These are phyloP conservation scores for Myotis vivesi DNA, from an alignment of 2,797 vertebrate species.

Conservation along the genomic window DNA sequence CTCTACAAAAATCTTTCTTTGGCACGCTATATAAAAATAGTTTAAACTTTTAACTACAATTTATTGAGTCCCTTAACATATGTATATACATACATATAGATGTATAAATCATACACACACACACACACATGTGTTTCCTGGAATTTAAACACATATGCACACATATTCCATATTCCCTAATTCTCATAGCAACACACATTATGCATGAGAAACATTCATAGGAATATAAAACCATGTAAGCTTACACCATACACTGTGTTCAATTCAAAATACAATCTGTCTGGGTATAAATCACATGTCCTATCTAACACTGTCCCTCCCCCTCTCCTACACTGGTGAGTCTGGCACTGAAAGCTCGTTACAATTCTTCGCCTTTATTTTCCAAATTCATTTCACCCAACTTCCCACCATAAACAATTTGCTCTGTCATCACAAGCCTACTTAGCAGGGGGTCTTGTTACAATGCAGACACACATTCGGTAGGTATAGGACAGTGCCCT, in stretches of 20 bases:
- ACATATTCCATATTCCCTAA: background rate
- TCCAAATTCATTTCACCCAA: background rate
- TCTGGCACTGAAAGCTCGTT: background rate
- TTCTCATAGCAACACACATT: background rate
- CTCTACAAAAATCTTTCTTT: background rate
- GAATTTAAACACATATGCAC: background rate
- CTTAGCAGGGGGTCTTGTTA: background rate
- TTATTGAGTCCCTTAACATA: background rate
- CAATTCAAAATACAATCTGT: background rate
- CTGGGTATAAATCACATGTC: background rate
- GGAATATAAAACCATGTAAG: background rate
- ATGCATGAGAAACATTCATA: background rate
- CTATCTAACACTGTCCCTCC: background rate
- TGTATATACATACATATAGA: background rate
- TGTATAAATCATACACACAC: background rate
- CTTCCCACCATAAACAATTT: background rate
- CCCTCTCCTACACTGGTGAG: background rate
- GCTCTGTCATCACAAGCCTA: background rate
- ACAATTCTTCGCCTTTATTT: background rate
- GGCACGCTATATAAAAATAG: background rate
- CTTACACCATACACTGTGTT: background rate
- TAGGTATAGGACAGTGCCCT: no score
- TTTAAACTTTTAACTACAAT: background rate
- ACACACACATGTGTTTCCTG: background rate
- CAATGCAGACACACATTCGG: background rate